Evolutionary conservation across 2,888 invertebrate species (phyloP).

Genomic region (Nycteola revayana): DNA sequence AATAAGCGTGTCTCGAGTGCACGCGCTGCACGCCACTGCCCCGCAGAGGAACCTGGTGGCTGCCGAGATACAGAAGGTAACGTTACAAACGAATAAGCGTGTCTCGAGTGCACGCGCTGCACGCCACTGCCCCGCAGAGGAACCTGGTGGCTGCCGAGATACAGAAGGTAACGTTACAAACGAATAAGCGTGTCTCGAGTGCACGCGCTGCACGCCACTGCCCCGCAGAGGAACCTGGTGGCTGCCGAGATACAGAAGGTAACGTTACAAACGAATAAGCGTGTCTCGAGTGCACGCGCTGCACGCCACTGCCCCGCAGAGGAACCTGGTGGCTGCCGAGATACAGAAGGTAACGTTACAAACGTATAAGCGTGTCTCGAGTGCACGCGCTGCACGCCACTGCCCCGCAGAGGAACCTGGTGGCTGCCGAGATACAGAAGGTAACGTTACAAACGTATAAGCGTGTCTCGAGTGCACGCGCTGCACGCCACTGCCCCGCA

Average conservation of each 20-base stretch:
- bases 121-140: conserved; percentile 67
- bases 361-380: conserved; percentile 67
- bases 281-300: conserved; percentile 70
- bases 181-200: conserved; percentile 68
- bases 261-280: conserved; percentile 59
- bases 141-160: conserved; percentile 63
- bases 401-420: conserved; percentile 65
- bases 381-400: conserved; percentile 69
- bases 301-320: conserved; percentile 66
- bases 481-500: conserved; percentile 69
- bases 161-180: conserved; percentile 69
- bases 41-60: conserved; percentile 67
- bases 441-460: conserved; percentile 66
- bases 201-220: conserved; percentile 66
- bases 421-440: conserved; percentile 69
- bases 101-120: conserved; percentile 66
- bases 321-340: conserved; percentile 59
- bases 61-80: conserved; percentile 68
- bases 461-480: conserved; percentile 68
- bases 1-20: conserved; percentile 67
- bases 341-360: conserved; percentile 72
- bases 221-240: conserved; percentile 66
- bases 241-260: conserved; percentile 71
- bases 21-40: conserved; percentile 66
- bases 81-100: conserved; percentile 70